Evolutionary conservation across 2,888 invertebrate species (phyloP), one percentile per base, ranked within the genome.

Genomic region (Noctua pronuba): DNA sequence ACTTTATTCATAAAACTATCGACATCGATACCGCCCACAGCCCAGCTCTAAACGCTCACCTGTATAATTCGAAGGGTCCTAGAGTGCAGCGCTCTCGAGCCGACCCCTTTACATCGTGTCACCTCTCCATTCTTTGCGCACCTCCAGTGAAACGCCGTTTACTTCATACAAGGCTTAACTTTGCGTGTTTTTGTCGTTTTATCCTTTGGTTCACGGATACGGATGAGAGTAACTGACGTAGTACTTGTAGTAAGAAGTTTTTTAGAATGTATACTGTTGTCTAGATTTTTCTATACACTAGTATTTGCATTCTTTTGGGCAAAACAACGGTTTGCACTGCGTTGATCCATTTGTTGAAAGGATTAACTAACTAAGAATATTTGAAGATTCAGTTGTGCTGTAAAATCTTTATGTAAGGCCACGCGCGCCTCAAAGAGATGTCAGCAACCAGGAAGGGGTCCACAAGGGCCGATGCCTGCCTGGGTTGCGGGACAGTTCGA

Each of bases 21-120:
- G 86, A 86, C 52, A 84, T 55, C 69, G 66, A 55, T 69, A 72
- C 7, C 72, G 31, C 74, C 35, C 85, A 52, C 88, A 35, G 24
- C 79, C 68, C 91, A 82, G 4, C 90, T 66, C 91, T 91, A 89
- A 49, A 62, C 76, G 87, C 89, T 93, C 94, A 95, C 95, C 94
- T 94, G 94, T 93, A 94, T 94, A 94, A 94, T 94, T 92, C 92
- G 90, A 93, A 95, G 95, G 86, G 93, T 90, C 83, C 94, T 95
- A 80, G 88, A 92, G 88, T 90, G 88, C 89, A 91, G 91, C 88
- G 92, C 92, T 88, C 93, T 92, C 83, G 83, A 87, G 82, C 78
- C 93, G 93, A 92, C 94, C 94, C 92, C 94, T 94, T 94, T 94
- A 91, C 91, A 91, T 84, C 84, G 90, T 92, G 92, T 93, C 93